Percentiles rank a stretch among this genome's conserved stretches.
phyloP scores from a whole-genome alignment of 2,888 invertebrate species.

The Aleiodes leptofemur region DNA sequence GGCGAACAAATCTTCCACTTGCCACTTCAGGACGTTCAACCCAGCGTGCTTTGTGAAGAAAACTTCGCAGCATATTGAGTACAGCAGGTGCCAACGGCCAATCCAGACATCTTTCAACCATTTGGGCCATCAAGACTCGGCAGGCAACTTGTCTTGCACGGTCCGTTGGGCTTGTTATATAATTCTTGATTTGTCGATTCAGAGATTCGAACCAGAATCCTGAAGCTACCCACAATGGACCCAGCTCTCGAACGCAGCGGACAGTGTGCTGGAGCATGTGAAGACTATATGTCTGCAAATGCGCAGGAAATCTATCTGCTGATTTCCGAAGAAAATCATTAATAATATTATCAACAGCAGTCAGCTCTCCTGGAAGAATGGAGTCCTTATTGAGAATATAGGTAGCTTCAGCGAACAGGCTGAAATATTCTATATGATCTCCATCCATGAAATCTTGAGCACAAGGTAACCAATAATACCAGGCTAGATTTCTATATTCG shows the following conservation, averaged over 20 bases:
- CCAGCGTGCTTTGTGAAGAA: constrained; percentile 6
- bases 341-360: not conserved
- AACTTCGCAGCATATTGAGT: not conserved
- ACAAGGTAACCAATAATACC: constrained; percentile 20
- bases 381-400: constrained; percentile 6
- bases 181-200: not conserved
- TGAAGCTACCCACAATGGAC: constrained; percentile 16
- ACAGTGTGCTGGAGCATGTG: not conserved
- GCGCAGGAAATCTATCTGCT: not conserved
- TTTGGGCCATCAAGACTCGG: constrained; percentile 6
- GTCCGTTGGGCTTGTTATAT: constrained; percentile 2
- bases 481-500: constrained; percentile 9
- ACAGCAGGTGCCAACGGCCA: not conserved
- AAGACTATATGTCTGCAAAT: constrained; percentile 10
- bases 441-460: not conserved
- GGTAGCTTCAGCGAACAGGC: not conserved
- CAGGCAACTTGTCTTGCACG: not conserved
- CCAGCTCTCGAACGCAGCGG: constrained; percentile 3
- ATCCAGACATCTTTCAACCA: constrained; percentile 10
- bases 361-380: not conserved
- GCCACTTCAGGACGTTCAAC: not conserved
- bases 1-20: constrained; percentile 2
- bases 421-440: not conserved
- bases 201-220: not conserved
- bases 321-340: not conserved